Conservation (phyloP, 1,140 invertebrate species). For the Pemphigus obesinymphae region DNA sequence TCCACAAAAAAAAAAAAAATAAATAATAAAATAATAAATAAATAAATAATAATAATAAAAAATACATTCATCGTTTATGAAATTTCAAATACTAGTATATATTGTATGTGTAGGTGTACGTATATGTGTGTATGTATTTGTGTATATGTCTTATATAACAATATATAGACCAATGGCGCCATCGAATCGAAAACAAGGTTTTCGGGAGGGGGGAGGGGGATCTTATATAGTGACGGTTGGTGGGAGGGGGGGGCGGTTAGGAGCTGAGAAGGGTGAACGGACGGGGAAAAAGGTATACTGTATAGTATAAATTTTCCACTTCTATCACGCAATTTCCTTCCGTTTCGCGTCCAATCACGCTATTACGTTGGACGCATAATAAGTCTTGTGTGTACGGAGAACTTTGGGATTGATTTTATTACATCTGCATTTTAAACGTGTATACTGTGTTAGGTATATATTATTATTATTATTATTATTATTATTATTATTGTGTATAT, state of each 20-base stretch:
- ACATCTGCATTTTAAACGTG: slow-evolving; percentile 33
- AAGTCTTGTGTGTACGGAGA: slow-evolving; percentile 29
- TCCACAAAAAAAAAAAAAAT: not conserved
- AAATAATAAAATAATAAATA: too few species aligned
- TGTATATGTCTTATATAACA: not conserved
- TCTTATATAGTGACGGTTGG: not conserved
- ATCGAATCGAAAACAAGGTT: slow-evolving; percentile 28
- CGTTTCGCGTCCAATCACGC: slow-evolving; percentile 40
- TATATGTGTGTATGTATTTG: not conserved
- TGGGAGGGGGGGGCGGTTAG: not conserved
- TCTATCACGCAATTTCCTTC: slow-evolving; percentile 41
- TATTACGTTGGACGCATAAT: slow-evolving; percentile 41
- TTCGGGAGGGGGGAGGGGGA: not conserved
- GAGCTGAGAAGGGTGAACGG: not conserved
- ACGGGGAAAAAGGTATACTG: slow-evolving; percentile 3
- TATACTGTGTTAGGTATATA: too few species aligned
- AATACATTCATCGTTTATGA: not conserved
- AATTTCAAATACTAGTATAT: not conserved
- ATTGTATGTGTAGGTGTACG: not conserved
- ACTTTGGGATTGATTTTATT: slow-evolving; percentile 42
- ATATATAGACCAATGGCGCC: slow-evolving; percentile 27
- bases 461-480: slow-evolving; percentile 16
- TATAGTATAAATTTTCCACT: slow-evolving; percentile 40
- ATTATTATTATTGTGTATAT: not conserved
- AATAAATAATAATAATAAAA: too few species aligned